A percentile compares a stretch with the other conserved stretches of the same genome.
These are phyloP conservation scores for Eilema depressum DNA, from an alignment of 2,888 invertebrate species.

Conservation along the genomic window DNA sequence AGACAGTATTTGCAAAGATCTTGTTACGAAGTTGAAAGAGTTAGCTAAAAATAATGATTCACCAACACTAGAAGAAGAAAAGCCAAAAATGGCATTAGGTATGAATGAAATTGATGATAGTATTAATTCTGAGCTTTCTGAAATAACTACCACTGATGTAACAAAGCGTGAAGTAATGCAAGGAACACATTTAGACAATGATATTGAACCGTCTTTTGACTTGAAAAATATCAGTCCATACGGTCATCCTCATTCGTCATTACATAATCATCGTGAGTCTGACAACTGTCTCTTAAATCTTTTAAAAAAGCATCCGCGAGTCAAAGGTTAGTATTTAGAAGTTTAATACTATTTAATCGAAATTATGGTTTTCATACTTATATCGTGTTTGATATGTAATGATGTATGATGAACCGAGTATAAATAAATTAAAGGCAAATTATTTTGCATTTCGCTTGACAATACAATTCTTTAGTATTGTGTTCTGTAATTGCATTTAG, in stretches of 20 bases:
- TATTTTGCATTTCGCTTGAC: not conserved
- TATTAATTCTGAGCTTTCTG: conserved; percentile 12
- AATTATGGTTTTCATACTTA: not conserved
- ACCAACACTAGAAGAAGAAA: conserved; percentile 18
- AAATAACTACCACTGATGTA: conserved; percentile 48
- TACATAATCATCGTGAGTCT: not conserved
- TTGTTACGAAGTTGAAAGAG: conserved; percentile 66
- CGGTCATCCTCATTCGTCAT: not conserved
- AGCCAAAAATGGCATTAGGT: conserved; percentile 28
- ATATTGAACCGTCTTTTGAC: conserved; percentile 32
- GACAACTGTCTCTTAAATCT: conserved; percentile 18
- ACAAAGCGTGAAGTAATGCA: conserved; percentile 61
- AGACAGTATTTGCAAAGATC: conserved; percentile 69
- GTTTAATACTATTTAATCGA: not conserved
- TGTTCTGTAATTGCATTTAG: not conserved
- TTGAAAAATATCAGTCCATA: conserved; percentile 5
- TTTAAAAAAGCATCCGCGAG: conserved; percentile 15
- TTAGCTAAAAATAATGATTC: conserved; percentile 48
- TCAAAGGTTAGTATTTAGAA: conserved; percentile 19
- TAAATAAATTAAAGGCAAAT: not conserved
- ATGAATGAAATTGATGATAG: conserved; percentile 7
- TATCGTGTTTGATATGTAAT: not conserved
- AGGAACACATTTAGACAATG: conserved; percentile 34
- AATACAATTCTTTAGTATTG: not conserved
- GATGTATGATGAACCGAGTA: not conserved